Evolutionary conservation across 1,140 invertebrate species (phyloP).

Genomic region (Hyposmocoma kahamanoa): DNA sequence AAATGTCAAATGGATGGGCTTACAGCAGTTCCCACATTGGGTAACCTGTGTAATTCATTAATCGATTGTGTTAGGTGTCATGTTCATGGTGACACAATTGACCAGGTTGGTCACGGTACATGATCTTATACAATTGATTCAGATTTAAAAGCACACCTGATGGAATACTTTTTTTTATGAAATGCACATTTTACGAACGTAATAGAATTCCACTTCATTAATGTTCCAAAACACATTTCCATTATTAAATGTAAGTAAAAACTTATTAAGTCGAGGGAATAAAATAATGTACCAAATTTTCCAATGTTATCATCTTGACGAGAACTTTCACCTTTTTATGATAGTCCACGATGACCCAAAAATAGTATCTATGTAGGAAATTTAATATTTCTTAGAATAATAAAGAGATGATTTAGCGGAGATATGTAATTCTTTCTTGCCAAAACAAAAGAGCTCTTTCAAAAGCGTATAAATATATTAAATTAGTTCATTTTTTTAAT

Average conservation of each 20-base stretch:
- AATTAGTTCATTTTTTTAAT: too few species aligned
- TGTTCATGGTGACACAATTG: constrained; percentile 20
- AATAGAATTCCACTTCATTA: too few species aligned
- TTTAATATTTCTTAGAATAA: too few species aligned
- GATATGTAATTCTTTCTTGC: too few species aligned
- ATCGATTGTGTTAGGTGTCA: constrained; percentile 34
- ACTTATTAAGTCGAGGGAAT: too few species aligned
- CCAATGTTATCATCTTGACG: neutral
- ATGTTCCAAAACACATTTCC: too few species aligned
- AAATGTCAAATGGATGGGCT: neutral
- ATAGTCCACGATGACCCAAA: neutral
- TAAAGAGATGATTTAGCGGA: too few species aligned
- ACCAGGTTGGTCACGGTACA: constrained; percentile 20
- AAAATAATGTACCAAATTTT: neutral
- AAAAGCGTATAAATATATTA: too few species aligned
- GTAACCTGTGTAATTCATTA: constrained; percentile 24
- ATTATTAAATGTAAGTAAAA: too few species aligned
- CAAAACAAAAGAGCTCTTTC: too few species aligned
- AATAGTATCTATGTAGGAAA: neutral
- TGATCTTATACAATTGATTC: constrained; percentile 23
- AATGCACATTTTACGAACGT: too few species aligned
- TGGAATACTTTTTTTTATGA: too few species aligned
- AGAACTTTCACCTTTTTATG: constrained; percentile 1
- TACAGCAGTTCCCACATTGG: constrained; percentile 9
- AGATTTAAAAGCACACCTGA: neutral